Percentiles rank a stretch among this genome's conserved stretches.
Evolutionary conservation across 2,113 vertebrate genomes (phyloP).

Genomic region (Peromyscus californicus): DNA sequence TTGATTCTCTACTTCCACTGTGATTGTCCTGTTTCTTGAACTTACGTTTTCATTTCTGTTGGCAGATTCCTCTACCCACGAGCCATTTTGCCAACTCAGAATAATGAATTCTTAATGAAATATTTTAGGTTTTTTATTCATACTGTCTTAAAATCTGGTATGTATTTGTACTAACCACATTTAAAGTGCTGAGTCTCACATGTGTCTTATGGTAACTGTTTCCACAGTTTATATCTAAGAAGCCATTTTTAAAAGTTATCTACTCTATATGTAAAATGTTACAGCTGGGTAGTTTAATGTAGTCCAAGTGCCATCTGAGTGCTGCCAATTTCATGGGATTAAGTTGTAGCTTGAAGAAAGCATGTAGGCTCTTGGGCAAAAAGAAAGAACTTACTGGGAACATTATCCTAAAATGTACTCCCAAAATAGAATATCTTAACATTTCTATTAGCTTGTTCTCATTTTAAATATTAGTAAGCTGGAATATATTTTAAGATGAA

Average conservation of each 20-base stretch:
- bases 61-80: background rate
- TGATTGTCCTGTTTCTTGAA: background rate
- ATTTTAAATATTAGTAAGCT: constrained; percentile 10
- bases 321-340: background rate
- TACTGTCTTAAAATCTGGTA: background rate
- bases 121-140: background rate
- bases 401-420: background rate
- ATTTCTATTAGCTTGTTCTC: constrained; percentile 2
- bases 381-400: background rate
- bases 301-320: background rate
- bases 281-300: background rate
- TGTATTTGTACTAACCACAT: background rate
- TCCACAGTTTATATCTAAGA: background rate
- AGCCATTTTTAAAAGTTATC: background rate
- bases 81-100: background rate
- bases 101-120: background rate
- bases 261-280: background rate
- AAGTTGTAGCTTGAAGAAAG: constrained; percentile 11
- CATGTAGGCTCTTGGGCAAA: background rate
- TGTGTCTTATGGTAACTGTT: background rate
- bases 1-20: background rate
- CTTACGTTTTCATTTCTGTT: background rate
- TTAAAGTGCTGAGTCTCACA: background rate
- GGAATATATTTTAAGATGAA: background rate
- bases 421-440: background rate